Percentiles rank a stretch among this genome's conserved stretches.
Evolutionary conservation across 2,113 vertebrate genomes (phyloP).

Genomic region (Oreochromis spilurus): DNA sequence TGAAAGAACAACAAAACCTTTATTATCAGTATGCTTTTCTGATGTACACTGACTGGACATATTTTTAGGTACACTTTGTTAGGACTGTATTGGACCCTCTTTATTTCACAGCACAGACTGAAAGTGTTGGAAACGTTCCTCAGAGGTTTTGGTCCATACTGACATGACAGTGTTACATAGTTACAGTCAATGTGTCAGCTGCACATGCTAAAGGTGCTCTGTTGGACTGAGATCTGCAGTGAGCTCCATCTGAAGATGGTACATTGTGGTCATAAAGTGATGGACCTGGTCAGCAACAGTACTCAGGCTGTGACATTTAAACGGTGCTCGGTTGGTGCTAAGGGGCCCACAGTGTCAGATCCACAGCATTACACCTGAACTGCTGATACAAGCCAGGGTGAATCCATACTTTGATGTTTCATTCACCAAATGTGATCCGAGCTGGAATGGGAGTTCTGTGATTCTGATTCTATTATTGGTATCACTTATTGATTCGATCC

Average conservation of each 20-base stretch:
- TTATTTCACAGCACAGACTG: background rate
- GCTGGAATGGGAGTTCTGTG: background rate
- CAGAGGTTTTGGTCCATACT: background rate
- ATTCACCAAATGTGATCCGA: background rate
- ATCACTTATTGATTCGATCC: background rate
- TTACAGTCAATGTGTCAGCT: background rate
- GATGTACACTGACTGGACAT: background rate
- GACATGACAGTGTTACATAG: accelerated
- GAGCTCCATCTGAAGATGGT: background rate
- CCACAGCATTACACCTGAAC: background rate
- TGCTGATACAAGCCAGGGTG: background rate
- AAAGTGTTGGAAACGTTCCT: background rate
- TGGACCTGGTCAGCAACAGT: background rate
- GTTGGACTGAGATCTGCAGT: background rate
- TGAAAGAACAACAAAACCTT: too few species aligned
- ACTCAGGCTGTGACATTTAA: background rate
- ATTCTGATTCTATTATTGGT: background rate
- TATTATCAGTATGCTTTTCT: background rate
- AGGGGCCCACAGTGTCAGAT: background rate
- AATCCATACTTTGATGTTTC: background rate
- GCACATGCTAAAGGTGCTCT: background rate
- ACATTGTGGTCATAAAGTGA: background rate
- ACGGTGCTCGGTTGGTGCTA: background rate
- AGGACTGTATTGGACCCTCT: background rate
- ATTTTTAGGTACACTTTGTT: background rate